Evolutionary conservation across 2,888 invertebrate species (phyloP).

Genomic region (Cynaeus angustus): DNA sequence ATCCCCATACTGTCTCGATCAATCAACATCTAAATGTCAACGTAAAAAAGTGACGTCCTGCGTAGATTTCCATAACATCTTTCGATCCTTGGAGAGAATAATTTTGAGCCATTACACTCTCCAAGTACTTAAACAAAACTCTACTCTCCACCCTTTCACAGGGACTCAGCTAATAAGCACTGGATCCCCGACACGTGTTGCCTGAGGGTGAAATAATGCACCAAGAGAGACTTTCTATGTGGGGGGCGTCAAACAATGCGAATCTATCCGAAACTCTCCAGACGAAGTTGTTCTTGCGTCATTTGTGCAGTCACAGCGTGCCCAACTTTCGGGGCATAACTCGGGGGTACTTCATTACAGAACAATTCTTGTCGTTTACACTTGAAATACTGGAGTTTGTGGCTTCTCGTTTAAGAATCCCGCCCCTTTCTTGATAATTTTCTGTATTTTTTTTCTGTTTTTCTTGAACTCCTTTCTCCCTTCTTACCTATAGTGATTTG

Average conservation of each 20-base stretch:
- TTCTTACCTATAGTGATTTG: too few relatives aligned
- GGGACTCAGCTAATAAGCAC: background rate
- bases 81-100: too few relatives aligned
- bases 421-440: too few relatives aligned
- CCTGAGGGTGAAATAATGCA: constrained; percentile 16
- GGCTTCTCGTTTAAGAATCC: too few relatives aligned
- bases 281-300: constrained; percentile 22
- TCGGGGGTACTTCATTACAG: background rate
- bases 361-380: too few relatives aligned
- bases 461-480: too few relatives aligned
- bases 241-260: constrained; percentile 23
- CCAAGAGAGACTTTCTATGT: background rate
- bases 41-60: background rate
- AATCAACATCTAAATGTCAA: constrained; percentile 27
- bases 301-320: constrained; percentile 7
- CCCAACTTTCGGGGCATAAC: background rate
- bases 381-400: too few relatives aligned
- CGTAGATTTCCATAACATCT: constrained; percentile 1
- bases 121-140: too few relatives aligned
- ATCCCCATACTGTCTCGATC: constrained; percentile 28
- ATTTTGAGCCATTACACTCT: background rate
- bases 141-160: background rate
- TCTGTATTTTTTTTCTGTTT: too few relatives aligned
- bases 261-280: constrained; percentile 21
- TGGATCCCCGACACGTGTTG: constrained; percentile 14